Evolutionary conservation across 2,797 vertebrate genomes (phyloP).

Genomic region (Liparis tanakae): DNA sequence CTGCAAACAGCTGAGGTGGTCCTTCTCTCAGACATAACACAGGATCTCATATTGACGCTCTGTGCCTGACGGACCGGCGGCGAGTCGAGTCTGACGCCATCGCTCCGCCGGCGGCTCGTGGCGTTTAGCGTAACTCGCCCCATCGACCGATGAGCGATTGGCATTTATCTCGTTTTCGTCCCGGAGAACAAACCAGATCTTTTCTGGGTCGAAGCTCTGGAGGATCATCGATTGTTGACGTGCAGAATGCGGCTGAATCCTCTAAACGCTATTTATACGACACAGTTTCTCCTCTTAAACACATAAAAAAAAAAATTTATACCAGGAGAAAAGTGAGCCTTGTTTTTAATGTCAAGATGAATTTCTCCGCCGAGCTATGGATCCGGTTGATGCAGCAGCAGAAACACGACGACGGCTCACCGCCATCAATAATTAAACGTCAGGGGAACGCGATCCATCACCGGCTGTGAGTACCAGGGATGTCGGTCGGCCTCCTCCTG

Average conservation of each 20-base stretch:
- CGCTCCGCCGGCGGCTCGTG: not conserved
- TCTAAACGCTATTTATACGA: not conserved
- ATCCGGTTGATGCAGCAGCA: no score
- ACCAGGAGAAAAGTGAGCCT: not conserved
- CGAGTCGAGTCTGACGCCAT: not conserved
- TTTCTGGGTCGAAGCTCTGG: not conserved
- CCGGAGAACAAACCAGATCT: not conserved
- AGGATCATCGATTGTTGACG: not conserved
- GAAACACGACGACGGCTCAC: no score
- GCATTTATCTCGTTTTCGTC: not conserved
- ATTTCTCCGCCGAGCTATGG: no score
- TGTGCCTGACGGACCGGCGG: not conserved
- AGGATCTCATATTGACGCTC: not conserved
- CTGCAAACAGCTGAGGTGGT: constrained; percentile 22
- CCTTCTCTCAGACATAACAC: not conserved
- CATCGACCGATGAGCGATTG: not conserved
- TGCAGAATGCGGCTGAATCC: no score
- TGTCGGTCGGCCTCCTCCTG: no score
- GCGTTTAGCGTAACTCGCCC: not conserved
- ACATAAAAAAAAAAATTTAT: no score
- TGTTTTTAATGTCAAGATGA: no score
- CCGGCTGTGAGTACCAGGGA: not conserved
- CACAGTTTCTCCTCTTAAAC: no score
- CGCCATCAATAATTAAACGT: not conserved
- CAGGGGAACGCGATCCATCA: not conserved